Conservation (phyloP, 2,888 invertebrate species). For the Anthophora plumipes region DNA sequence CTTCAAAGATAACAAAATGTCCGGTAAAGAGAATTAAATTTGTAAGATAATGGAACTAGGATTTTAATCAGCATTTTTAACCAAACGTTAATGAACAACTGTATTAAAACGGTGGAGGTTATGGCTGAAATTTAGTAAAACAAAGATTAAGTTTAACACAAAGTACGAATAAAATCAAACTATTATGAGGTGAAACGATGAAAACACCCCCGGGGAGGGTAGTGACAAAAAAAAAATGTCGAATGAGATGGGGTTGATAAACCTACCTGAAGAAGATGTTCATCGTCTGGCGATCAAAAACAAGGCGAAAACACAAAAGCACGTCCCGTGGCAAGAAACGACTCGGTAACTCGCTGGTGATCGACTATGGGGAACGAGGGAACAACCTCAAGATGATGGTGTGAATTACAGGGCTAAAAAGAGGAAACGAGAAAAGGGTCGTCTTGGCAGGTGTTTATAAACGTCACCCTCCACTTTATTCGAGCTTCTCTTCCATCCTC, state of each 20-base stretch:
- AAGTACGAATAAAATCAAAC: neutral
- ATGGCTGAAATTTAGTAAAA: neutral
- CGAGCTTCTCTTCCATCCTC: slow-evolving; percentile 34
- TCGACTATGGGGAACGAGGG: slow-evolving; percentile 47
- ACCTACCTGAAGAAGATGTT: slow-evolving; percentile 41
- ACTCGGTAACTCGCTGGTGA: neutral
- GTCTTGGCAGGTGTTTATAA: slow-evolving; percentile 80
- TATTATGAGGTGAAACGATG: neutral
- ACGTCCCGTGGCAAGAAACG: slow-evolving; percentile 19
- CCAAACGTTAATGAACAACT: neutral
- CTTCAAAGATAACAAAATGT: too few relatives aligned
- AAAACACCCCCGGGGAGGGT: too few relatives aligned
- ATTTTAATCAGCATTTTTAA: neutral
- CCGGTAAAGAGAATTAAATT: neutral
- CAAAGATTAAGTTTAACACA: neutral
- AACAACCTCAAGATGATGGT: slow-evolving; percentile 60
- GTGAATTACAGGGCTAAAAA: slow-evolving; percentile 58
- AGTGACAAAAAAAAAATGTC: neutral
- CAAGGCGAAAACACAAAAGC: slow-evolving; percentile 27
- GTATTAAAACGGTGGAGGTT: neutral
- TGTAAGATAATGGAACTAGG: neutral
- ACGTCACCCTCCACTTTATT: slow-evolving; percentile 58
- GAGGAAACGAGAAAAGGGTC: slow-evolving; percentile 72
- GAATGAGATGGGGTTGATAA: slow-evolving; percentile 2
- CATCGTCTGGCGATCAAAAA: slow-evolving; percentile 9